Evolutionary conservation across 2,113 vertebrate genomes (phyloP).

Genomic region (Lampris incognitus): DNA sequence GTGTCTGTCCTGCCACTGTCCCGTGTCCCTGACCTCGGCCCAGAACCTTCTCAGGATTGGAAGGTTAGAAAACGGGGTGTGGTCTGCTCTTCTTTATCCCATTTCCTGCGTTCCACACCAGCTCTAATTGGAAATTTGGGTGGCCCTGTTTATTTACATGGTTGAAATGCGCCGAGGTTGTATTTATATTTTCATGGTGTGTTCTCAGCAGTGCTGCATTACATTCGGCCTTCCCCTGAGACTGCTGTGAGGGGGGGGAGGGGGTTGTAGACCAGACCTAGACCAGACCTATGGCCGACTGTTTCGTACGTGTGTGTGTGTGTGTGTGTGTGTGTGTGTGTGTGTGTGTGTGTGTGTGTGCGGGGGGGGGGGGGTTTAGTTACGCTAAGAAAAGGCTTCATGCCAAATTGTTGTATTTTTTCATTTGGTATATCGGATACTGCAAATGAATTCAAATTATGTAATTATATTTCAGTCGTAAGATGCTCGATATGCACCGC

Average conservation of each 20-base stretch:
- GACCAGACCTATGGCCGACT: slow-evolving; percentile 13
- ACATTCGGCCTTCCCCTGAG: slow-evolving; percentile 84
- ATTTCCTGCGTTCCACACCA: slow-evolving; percentile 95
- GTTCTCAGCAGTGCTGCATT: slow-evolving; percentile 97
- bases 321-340: slow-evolving; percentile 25
- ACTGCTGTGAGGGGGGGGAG: slow-evolving; percentile 66
- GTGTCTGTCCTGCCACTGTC: slow-evolving; percentile 21
- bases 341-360: slow-evolving; percentile 2
- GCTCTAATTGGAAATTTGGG: slow-evolving; percentile 99
- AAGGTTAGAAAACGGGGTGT: slow-evolving; percentile 64
- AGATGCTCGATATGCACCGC: background rate
- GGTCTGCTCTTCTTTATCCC: slow-evolving; percentile 81
- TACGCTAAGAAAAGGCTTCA: background rate
- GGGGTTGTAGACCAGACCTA: background rate
- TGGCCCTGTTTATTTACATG: slow-evolving; percentile 99
- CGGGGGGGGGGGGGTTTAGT: background rate
- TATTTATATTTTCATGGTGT: slow-evolving; percentile 94
- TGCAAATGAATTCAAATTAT: background rate
- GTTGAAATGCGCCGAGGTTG: slow-evolving; percentile 95
- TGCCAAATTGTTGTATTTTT: background rate
- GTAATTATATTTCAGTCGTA: background rate
- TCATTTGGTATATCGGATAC: background rate
- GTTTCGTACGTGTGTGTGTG: slow-evolving; percentile 2
- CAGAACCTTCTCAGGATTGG: slow-evolving; percentile 34
- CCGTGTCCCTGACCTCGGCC: slow-evolving; percentile 48